These are phyloP conservation scores for Tetheella fluctuosa DNA, from an alignment of 2,888 invertebrate genomes.

Conservation along the genomic window DNA sequence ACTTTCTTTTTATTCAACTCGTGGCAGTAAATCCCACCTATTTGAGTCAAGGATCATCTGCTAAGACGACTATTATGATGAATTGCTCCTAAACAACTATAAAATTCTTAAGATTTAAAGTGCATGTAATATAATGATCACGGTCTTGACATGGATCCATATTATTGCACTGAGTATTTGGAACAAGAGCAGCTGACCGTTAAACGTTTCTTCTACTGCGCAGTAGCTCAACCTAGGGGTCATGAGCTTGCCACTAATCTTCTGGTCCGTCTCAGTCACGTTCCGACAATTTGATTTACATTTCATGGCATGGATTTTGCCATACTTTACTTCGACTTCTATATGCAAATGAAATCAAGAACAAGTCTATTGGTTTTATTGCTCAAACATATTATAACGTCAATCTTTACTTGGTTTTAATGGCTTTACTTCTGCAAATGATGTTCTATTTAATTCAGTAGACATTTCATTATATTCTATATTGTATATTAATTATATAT, in stretches of 20 bases:
- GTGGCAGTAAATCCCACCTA: constrained; percentile 20
- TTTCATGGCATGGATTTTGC: constrained; percentile 25
- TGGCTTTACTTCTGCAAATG: background rate
- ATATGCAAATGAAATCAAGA: constrained; percentile 1
- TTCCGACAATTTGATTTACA: constrained; percentile 28
- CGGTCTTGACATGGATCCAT: constrained; percentile 49
- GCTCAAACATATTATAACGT: background rate
- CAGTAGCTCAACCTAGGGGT: constrained; percentile 31
- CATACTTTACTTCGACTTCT: constrained; percentile 2
- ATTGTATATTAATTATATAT: too few relatives aligned
- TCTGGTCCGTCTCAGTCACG: constrained; percentile 30
- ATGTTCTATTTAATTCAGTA: background rate
- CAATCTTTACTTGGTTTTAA: background rate
- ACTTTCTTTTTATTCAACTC: constrained; percentile 30
- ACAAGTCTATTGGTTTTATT: background rate
- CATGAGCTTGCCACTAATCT: constrained; percentile 28
- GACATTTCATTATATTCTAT: background rate
- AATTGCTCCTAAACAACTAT: constrained; percentile 26
- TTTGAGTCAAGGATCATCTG: constrained; percentile 11
- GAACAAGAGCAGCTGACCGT: constrained; percentile 44
- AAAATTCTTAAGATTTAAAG: background rate
- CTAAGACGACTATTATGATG: constrained; percentile 26
- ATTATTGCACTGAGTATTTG: constrained; percentile 40
- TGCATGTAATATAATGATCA: constrained; percentile 27
- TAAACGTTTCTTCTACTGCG: constrained; percentile 19